These are phyloP conservation scores for Athene noctua DNA, from an alignment of 2,113 vertebrate genomes.

Conservation along the genomic window DNA sequence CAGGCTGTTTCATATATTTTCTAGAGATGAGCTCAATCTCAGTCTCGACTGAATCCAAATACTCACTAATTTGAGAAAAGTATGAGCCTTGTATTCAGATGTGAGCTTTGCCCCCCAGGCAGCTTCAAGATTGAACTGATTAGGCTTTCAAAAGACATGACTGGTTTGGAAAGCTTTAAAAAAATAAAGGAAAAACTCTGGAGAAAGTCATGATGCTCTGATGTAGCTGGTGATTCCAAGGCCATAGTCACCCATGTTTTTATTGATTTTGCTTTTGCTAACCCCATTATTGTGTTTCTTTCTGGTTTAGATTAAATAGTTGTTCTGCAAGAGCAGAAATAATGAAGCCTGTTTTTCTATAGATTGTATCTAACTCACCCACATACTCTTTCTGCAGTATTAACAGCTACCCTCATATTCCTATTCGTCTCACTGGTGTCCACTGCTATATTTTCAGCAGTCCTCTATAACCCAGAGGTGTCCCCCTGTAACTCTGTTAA, in stretches of 20 bases:
- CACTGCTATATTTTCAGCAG: background rate
- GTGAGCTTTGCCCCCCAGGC: constrained; percentile 50
- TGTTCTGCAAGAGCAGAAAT: background rate
- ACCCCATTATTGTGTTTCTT: background rate
- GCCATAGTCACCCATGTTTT: constrained; percentile 11
- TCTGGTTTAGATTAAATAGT: constrained; percentile 31
- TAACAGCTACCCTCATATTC: background rate
- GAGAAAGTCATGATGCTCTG: constrained; percentile 14
- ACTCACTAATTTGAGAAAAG: constrained; percentile 59
- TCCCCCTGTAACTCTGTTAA: background rate
- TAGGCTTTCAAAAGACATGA: constrained; percentile 31
- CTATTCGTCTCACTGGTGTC: background rate
- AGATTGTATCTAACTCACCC: background rate
- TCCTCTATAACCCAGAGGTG: background rate
- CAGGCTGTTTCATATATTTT: constrained; percentile 34
- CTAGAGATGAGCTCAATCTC: constrained; percentile 44
- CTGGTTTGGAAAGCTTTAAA: background rate
- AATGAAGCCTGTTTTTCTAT: background rate
- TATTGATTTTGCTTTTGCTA: constrained; percentile 28
- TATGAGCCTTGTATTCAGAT: constrained; percentile 56
- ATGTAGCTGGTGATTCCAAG: constrained; percentile 12
- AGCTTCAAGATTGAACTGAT: constrained; percentile 32
- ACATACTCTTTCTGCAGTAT: background rate
- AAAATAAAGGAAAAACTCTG: background rate
- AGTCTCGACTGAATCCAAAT: constrained; percentile 35